Evolutionary conservation across 2,888 invertebrate species (phyloP).

Genomic region (Callosobruchus maculatus): DNA sequence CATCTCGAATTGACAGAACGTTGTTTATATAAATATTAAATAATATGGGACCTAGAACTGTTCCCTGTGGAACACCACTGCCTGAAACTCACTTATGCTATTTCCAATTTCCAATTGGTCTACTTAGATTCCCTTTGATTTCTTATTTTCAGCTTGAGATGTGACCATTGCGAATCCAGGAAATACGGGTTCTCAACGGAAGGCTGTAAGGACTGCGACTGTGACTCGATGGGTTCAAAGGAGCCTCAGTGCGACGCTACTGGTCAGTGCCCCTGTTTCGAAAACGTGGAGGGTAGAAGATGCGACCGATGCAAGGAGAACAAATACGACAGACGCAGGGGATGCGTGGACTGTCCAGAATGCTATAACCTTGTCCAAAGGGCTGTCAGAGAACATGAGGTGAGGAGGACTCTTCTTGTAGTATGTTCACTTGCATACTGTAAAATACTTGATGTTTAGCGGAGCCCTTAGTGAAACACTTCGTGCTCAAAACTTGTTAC

Average conservation of each 20-base stretch:
- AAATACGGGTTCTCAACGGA: constrained; percentile 80
- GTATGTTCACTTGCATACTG: no score
- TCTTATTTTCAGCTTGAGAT: constrained; percentile 66
- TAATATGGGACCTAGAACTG: no score
- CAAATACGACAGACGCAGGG: constrained; percentile 85
- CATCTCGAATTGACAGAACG: no score
- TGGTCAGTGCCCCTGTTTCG: constrained; percentile 85
- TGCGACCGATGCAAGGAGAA: constrained; percentile 98
- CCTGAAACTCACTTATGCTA: no score
- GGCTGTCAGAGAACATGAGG: constrained; percentile 72
- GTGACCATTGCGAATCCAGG: constrained; percentile 74
- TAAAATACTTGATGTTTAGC: no score
- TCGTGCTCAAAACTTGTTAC: no score
- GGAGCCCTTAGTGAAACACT: no score
- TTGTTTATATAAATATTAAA: no score
- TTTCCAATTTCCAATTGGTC: constrained; percentile 3
- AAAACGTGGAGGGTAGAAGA: constrained; percentile 87
- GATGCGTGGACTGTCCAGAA: constrained; percentile 86
- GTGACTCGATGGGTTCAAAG: constrained; percentile 84
- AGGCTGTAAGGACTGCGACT: constrained; percentile 82
- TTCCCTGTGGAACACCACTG: no score
- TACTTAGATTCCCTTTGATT: constrained; percentile 16
- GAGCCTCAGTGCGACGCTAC: constrained; percentile 81
- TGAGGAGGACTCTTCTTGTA: neutral
- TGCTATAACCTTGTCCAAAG: constrained; percentile 94